Base-by-base conservation (phyloP, 2,888 invertebrate species). In the Nomada ferruginata region DNA sequence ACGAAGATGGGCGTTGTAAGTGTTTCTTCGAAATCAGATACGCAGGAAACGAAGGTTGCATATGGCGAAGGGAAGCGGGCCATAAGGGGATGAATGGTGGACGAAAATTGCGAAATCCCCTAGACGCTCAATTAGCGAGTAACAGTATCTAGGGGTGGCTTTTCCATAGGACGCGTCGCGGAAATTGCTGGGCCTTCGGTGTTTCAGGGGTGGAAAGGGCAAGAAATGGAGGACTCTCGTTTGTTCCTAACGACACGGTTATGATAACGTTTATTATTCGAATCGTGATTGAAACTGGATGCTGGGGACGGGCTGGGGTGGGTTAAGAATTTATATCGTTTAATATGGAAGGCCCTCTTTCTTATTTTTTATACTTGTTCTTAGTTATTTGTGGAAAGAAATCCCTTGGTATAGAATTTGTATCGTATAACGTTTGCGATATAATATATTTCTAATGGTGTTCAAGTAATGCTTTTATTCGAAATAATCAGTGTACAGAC, bases 121-220 rank as follows among this genome's bases (percentile, higher is more conserved):
- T 85, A 84, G 88, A 87, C 89, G 83, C 82, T 89, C 89, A 89
- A 89, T 89, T 89, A 89, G 87, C 85, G 87, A 78, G 89, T 89
- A 89, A 89, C 87, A 83, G 84, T 87, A 88, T 83, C 84, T 72
- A 73, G 73, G 73, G 83, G 78, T 70, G 55, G 65, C 11, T 44
- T 65, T 76, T 26, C 63, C 79, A 23, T 63, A 42, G 60, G 55
- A 50, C 52, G 64, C 60, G 59, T 29, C 68, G 47, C 60, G 79
- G 74, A 74, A 70, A 70, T 60, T 57, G 26, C 44, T 15, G 44
- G 66, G 20, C 50, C 68, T 59, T 75, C 61, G 78, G 53, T 82
- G 61, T 11, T 47, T 61, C 55, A 23, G 50, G 50, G 50, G 42
- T 55, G 79, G 65, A 29, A 64, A 50, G 20, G 50, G 13, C 50